A percentile compares a stretch with the other conserved stretches of the same genome.
Conservation (phyloP, 2,888 invertebrate genomes). For the Leptopilina drosophilae region DNA sequence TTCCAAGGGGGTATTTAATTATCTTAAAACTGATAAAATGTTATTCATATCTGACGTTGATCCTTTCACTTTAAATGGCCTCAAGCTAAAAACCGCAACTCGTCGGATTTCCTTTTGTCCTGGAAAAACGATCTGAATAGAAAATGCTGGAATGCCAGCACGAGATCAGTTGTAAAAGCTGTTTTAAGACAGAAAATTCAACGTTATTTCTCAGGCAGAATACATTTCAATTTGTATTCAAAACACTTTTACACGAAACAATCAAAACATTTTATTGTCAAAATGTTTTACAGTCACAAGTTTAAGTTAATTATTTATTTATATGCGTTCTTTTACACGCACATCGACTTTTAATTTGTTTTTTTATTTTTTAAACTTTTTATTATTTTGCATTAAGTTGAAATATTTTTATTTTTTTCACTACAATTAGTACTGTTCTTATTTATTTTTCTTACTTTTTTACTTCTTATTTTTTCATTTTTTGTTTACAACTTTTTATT, state of each 20-base stretch:
- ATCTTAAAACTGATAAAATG: constrained; percentile 27
- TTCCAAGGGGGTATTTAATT: neutral
- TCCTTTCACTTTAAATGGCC: constrained; percentile 28
- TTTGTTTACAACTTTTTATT: too few relatives aligned
- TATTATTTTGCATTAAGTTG: too few relatives aligned
- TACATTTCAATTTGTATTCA: neutral
- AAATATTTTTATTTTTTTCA: too few relatives aligned
- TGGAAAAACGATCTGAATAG: constrained; percentile 20
- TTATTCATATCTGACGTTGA: constrained; percentile 21
- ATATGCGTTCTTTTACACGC: too few relatives aligned
- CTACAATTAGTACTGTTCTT: too few relatives aligned
- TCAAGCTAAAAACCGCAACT: constrained; percentile 19
- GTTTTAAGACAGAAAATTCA: constrained; percentile 13
- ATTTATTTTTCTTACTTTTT: too few relatives aligned
- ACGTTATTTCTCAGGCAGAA: neutral
- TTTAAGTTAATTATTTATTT: too few relatives aligned
- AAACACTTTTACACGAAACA: neutral
- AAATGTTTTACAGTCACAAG: neutral
- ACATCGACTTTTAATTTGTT: too few relatives aligned
- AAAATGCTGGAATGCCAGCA: neutral
- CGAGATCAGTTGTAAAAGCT: constrained; percentile 19
- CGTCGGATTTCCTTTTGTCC: constrained; percentile 22
- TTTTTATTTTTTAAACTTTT: too few relatives aligned
- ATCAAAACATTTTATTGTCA: neutral
- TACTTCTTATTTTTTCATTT: too few relatives aligned